These are phyloP conservation scores for Rhabdornis inornatus DNA, from an alignment of 2,113 vertebrate genomes.

Conservation along the genomic window DNA sequence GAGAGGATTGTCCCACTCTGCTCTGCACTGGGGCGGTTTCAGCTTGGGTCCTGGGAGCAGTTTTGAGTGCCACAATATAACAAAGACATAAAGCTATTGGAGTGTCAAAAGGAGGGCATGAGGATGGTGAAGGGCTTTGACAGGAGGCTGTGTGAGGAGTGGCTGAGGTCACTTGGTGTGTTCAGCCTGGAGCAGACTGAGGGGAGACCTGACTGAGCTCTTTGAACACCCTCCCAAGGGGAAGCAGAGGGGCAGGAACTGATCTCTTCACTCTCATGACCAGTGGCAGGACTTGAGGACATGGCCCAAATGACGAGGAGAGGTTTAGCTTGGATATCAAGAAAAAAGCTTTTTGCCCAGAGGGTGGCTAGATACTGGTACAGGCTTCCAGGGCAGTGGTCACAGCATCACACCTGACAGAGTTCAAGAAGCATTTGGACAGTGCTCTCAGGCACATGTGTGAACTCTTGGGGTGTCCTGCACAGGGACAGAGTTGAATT, in stretches of 20 bases:
- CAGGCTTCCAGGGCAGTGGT: neutral
- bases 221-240: fast-evolving
- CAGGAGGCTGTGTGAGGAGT: fast-evolving
- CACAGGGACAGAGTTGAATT: neutral
- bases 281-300: neutral
- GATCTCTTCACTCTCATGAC: neutral
- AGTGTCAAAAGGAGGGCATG: neutral
- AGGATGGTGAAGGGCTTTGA: neutral
- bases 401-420: neutral
- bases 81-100: no score
- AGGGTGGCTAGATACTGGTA: neutral
- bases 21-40: fast-evolving
- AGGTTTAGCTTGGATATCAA: neutral
- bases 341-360: neutral
- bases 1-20: neutral
- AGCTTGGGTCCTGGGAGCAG: neutral
- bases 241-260: neutral
- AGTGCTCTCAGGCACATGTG: neutral
- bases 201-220: no score
- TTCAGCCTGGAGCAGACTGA: neutral
- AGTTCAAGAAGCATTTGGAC: neutral
- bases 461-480: neutral
- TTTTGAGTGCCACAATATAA: neutral
- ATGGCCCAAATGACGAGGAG: neutral
- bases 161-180: neutral